Percentiles rank a stretch among this genome's conserved stretches.
Conservation (phyloP, 2,797 vertebrate genomes). For the Ambastaia sidthimunki region DNA sequence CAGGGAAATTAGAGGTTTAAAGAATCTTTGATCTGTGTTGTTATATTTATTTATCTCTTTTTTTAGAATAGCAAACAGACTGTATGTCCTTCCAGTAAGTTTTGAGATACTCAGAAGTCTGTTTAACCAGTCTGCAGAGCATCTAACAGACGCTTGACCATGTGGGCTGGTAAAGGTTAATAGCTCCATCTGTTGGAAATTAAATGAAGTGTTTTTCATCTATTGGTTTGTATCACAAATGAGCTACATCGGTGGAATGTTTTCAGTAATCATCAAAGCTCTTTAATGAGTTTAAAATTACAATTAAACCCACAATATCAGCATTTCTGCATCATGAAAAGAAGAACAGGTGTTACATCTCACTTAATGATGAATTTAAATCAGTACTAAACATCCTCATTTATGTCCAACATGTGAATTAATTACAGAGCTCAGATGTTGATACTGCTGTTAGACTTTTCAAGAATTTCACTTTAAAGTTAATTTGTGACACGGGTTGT, state of each 20-base stretch:
- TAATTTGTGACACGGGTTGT: neutral
- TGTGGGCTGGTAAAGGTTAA: conserved; percentile 67
- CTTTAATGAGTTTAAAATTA: neutral
- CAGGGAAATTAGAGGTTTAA: neutral
- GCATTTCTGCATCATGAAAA: neutral
- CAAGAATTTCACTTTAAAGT: neutral
- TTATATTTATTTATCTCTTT: neutral
- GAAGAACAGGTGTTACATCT: neutral
- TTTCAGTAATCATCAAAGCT: neutral
- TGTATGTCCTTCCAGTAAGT: neutral
- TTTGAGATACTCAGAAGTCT: neutral
- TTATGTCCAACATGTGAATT: neutral
- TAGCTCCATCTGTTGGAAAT: conserved; percentile 75
- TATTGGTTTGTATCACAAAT: neutral
- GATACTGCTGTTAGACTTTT: neutral
- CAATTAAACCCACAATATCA: neutral
- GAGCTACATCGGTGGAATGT: neutral
- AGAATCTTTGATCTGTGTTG: neutral
- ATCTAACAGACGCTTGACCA: conserved; percentile 48
- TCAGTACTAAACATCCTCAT: neutral
- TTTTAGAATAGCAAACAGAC: neutral
- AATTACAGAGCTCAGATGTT: neutral
- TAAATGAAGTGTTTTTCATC: conserved; percentile 36
- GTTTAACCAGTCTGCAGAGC: conserved; percentile 52
- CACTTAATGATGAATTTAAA: neutral